These are phyloP conservation scores for Dasyprocta punctata DNA, from an alignment of 2,113 vertebrate species.

Conservation along the genomic window DNA sequence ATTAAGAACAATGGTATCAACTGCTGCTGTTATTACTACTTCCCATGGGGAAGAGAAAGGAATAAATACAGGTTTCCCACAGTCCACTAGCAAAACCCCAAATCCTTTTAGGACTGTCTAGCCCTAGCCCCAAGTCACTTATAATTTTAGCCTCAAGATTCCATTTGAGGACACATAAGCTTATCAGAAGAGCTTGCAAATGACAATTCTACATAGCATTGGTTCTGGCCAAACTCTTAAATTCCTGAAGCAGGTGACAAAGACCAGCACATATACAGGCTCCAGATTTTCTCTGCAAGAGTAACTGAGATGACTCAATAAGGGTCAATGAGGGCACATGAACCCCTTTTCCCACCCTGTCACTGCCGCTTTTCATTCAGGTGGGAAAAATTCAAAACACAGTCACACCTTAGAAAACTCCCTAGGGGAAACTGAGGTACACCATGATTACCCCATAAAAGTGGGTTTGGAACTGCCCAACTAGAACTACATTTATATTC, in stretches of 20 bases:
- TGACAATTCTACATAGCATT: not conserved
- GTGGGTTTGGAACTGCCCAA: not conserved
- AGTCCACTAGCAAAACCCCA: not conserved
- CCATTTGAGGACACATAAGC: not conserved
- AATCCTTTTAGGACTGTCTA: not conserved
- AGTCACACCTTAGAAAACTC: not conserved
- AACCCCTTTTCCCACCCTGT: not conserved
- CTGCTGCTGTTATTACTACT: not conserved
- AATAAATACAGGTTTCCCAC: not conserved
- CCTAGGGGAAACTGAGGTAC: not conserved
- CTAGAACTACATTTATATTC: not conserved
- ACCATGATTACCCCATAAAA: not conserved
- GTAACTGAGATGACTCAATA: not conserved
- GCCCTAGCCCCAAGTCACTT: not conserved
- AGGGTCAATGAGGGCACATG: rapidly evolving
- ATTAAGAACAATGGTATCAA: not conserved
- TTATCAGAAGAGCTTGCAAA: not conserved
- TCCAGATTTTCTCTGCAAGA: not conserved
- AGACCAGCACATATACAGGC: rapidly evolving
- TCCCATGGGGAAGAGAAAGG: not conserved
- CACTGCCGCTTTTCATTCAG: not conserved
- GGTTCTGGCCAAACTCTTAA: not conserved
- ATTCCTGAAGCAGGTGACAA: not conserved
- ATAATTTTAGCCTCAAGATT: not conserved
- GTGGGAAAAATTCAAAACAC: not conserved